Conservation (phyloP, 1,140 invertebrate genomes). For the Antheraea mylitta region DNA sequence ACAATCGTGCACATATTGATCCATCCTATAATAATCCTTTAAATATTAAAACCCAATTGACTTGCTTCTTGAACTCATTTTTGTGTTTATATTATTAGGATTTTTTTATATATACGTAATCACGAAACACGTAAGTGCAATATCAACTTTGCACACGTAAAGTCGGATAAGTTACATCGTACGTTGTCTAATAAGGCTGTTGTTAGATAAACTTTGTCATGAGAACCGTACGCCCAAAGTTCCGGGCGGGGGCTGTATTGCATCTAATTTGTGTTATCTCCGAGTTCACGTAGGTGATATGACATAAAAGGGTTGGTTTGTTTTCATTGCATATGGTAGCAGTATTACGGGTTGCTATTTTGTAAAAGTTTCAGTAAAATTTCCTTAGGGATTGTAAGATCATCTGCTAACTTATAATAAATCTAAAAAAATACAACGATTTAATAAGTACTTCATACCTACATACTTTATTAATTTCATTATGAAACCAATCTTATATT, state of each 20-base stretch:
- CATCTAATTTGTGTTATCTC: not conserved
- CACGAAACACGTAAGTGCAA: not conserved
- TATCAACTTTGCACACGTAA: not conserved
- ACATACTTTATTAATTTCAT: too few relatives aligned
- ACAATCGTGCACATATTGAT: too few relatives aligned
- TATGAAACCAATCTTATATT: too few relatives aligned
- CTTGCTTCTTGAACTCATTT: too few relatives aligned
- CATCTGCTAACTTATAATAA: not conserved
- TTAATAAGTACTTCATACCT: too few relatives aligned
- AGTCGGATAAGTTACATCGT: not conserved
- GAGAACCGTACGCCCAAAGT: not conserved
- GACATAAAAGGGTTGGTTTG: not conserved
- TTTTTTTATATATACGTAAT: not conserved
- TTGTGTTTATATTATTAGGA: too few relatives aligned
- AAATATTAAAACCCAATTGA: too few relatives aligned
- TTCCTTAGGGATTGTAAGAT: not conserved
- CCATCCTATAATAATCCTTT: too few relatives aligned
- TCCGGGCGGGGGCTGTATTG: not conserved
- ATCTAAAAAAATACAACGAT: too few relatives aligned
- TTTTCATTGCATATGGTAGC: not conserved
- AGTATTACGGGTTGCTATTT: not conserved
- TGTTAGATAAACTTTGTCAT: slow-evolving; percentile 4
- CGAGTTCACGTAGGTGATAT: not conserved
- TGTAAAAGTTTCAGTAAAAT: not conserved
- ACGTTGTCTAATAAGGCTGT: not conserved